Base-by-base conservation (phyloP, 2,797 vertebrate species). In the Onychomys torridus region DNA sequence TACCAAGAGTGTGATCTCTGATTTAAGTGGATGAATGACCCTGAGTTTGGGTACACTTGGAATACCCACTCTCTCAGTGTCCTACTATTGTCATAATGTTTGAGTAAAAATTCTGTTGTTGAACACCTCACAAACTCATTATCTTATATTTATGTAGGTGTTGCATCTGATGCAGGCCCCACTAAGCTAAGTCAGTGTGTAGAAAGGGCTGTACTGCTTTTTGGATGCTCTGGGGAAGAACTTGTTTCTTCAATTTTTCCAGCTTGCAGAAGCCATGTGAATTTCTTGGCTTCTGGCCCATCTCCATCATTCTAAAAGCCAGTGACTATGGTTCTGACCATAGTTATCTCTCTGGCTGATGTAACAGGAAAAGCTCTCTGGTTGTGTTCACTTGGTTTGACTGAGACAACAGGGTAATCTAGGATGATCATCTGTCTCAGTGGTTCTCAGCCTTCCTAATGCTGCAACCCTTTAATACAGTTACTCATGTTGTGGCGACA, bases 291-390 rank as follows among this genome's bases (percentile, higher is more conserved):
- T 46, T 32, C 6, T 34, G 55, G 55, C 40, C 27, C 12, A 76
- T 83, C 75, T 43, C n/a, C 3, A 83, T 40, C 29, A 61, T 37
- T 13, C 37, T 89, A 63, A 75, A 55, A 16, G 52, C 13, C 52
- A 55, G 52, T 55, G 52, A 55, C 52, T 55, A 16, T 55, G 52
- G 52, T 52, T 52, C 52, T 52, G 78, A 69, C 40, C 61, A 37
- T 13, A 69, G 63, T 73, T 83, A 52, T n/a, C 46, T 77, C 75
- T 71, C 19, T 65, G 10, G 57, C 13, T 52, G 49, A 52, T 52
- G 49, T 95, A 88, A 93, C 25, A 77, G 71, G 57, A 91, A 93
- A 27, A 4, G 10, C n/a, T 83, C 46, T 94, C 37, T 85, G n/a
- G 81, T 75, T 90, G 63, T 88, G 94, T 11, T 5, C 37, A 37